A percentile compares a stretch with the other conserved stretches of the same genome.
phyloP scores from a whole-genome alignment of 1,140 invertebrate genomes.

The Cotesia vestalis region DNA sequence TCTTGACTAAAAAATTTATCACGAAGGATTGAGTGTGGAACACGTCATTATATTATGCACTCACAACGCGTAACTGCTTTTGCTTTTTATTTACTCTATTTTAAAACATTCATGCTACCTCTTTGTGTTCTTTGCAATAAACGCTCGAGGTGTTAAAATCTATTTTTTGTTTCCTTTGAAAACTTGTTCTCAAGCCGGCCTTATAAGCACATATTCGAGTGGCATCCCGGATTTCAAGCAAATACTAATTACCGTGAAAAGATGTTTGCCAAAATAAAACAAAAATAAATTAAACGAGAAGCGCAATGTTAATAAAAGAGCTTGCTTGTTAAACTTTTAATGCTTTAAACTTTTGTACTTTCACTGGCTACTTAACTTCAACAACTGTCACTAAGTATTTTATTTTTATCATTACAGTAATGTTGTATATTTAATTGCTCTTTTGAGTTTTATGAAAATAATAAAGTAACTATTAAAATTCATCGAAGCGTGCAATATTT shows the following conservation, averaged over 20 bases:
- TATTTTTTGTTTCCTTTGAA: constrained; percentile 26
- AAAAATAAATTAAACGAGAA: neutral
- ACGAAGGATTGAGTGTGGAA: constrained; percentile 30
- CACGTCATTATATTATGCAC: constrained; percentile 37
- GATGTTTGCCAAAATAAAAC: neutral
- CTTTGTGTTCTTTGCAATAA: neutral
- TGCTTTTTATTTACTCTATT: constrained; percentile 8
- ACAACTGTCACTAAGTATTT: constrained; percentile 5
- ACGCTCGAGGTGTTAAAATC: neutral
- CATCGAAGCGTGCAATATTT: no score
- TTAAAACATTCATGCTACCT: neutral
- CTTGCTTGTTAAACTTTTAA: no score
- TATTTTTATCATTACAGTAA: no score
- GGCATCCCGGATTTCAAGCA: constrained; percentile 9
- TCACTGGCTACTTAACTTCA: constrained; percentile 14
- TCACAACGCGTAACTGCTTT: constrained; percentile 15
- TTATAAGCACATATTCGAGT: constrained; percentile 11
- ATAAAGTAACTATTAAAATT: no score
- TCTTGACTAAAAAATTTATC: constrained; percentile 34
- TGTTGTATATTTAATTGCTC: no score
- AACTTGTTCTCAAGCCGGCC: constrained; percentile 11
- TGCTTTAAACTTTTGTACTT: constrained; percentile 19
- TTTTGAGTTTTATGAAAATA: no score
- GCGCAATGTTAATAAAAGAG: neutral
- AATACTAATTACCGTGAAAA: neutral